Evolutionary conservation across 2,888 invertebrate genomes (phyloP).

Genomic region (Philaethria dido): DNA sequence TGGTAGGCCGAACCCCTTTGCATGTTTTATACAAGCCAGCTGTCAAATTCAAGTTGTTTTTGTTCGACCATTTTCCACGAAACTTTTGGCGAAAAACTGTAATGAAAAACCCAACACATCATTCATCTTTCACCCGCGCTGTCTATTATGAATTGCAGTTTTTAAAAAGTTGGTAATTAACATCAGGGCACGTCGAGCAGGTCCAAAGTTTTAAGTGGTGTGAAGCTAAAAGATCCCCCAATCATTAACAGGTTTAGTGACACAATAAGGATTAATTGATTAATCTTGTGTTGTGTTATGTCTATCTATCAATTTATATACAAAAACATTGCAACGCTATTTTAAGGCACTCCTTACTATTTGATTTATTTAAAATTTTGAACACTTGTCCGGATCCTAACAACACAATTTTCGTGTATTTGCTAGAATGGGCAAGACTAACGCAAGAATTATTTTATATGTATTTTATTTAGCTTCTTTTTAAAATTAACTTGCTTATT

Average conservation of each 20-base stretch:
- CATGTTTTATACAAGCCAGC: slow-evolving; percentile 51
- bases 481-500: too few relatives aligned
- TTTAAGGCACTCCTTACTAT: too few relatives aligned
- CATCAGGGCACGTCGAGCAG: slow-evolving; percentile 67
- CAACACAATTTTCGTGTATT: too few relatives aligned
- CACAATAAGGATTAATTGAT: not conserved
- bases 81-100: slow-evolving; percentile 56
- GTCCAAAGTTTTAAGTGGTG: slow-evolving; percentile 75
- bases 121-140: slow-evolving; percentile 78
- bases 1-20: slow-evolving; percentile 49
- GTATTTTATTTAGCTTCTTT: too few relatives aligned
- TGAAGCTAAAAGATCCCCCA: slow-evolving; percentile 73
- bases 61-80: slow-evolving; percentile 54
- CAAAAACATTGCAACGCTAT: too few relatives aligned
- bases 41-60: slow-evolving; percentile 62
- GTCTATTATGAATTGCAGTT: slow-evolving; percentile 83
- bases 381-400: too few relatives aligned
- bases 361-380: too few relatives aligned
- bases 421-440: too few relatives aligned
- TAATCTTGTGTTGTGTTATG: too few relatives aligned
- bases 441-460: too few relatives aligned
- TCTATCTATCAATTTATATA: too few relatives aligned
- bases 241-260: slow-evolving; percentile 58
- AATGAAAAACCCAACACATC: slow-evolving; percentile 71
- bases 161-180: slow-evolving; percentile 81